Percentiles rank a stretch among this genome's conserved stretches.
Conservation (phyloP, 64 coral and sea anemone species). For the Porites lutea region DNA sequence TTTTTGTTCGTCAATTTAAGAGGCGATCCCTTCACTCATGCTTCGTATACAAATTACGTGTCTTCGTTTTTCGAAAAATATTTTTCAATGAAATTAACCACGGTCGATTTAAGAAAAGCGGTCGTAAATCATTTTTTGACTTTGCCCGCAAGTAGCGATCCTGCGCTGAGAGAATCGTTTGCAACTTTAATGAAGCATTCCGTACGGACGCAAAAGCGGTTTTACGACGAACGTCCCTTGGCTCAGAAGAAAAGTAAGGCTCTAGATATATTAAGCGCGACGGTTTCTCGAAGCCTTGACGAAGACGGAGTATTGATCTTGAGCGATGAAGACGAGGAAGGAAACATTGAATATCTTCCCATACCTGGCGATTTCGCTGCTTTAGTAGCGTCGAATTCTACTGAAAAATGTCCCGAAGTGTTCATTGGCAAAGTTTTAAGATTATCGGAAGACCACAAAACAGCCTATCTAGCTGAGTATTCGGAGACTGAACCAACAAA, state of each 20-base stretch:
- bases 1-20: constrained; percentile 3
- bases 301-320: background rate
- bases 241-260: constrained; percentile 30
- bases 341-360: background rate
- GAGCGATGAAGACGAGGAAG: background rate
- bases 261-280: background rate
- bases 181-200: constrained; percentile 28
- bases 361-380: background rate
- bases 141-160: constrained; percentile 1
- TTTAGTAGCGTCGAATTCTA: constrained; percentile 14
- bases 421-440: constrained; percentile 3
- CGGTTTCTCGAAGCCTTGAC: background rate
- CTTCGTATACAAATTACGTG: constrained; percentile 21
- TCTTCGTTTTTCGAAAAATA: constrained; percentile 8
- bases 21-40: background rate
- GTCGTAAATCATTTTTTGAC: constrained; percentile 13
- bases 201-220: background rate
- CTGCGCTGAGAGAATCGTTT: background rate
- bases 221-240: constrained; percentile 12
- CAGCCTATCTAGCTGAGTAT: background rate
- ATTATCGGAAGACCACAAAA: constrained; percentile 15
- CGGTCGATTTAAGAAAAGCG: background rate
- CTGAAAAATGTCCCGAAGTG: background rate
- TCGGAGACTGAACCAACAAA: background rate
- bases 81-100: background rate